These are phyloP conservation scores for Apodemia duryi DNA, from an alignment of 2,888 invertebrate genomes.

Conservation along the genomic window DNA sequence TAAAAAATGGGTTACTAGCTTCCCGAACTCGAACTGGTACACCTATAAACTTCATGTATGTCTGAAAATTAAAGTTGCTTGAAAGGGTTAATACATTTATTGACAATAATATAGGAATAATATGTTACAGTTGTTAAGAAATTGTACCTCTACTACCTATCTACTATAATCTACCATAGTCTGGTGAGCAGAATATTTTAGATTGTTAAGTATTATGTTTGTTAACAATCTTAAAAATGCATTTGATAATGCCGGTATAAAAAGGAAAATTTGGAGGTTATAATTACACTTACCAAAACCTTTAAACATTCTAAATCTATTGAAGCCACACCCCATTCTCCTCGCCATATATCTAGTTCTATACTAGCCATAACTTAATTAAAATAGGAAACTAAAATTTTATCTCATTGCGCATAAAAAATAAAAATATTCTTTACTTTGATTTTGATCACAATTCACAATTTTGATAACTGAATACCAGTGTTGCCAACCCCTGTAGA, in stretches of 20 bases:
- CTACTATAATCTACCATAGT: background rate
- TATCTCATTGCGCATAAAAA: conserved; percentile 23
- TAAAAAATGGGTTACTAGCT: conserved; percentile 84
- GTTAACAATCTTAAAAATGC: background rate
- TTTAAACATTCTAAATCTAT: conserved; percentile 90
- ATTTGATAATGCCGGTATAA: conserved; percentile 37
- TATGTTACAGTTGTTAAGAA: background rate
- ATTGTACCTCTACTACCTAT: background rate
- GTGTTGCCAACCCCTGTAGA: too few relatives aligned
- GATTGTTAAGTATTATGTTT: too few relatives aligned
- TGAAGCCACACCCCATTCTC: conserved; percentile 93
- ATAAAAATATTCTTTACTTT: background rate
- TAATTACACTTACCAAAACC: conserved; percentile 82
- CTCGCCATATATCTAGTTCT: conserved; percentile 88
- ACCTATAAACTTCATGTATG: conserved; percentile 86
- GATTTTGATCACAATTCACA: background rate
- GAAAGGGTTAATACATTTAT: conserved; percentile 20
- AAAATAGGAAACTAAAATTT: background rate
- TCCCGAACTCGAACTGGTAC: conserved; percentile 85
- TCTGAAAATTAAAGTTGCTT: conserved; percentile 54
- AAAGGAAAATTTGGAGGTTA: conserved; percentile 27
- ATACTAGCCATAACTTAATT: conserved; percentile 57
- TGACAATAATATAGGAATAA: background rate
- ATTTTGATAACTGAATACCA: too few relatives aligned
- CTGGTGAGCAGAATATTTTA: too few relatives aligned